Evolutionary conservation across 2,113 vertebrate genomes (phyloP).

Genomic region (Rhinogobius similis): DNA sequence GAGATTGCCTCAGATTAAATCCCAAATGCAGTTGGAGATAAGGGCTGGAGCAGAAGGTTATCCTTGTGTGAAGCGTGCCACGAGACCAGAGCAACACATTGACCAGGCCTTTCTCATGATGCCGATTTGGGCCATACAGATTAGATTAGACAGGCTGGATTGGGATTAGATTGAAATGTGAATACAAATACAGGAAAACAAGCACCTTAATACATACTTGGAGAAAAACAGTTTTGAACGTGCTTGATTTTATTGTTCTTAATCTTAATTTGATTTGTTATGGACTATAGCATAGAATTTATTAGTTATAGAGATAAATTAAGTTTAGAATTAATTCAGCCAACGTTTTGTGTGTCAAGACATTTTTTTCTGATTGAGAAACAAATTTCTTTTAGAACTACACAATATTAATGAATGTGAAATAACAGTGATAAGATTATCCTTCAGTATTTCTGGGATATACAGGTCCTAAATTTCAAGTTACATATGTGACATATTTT

Average conservation of each 20-base stretch:
- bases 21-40: slow-evolving; percentile 58
- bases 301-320: background rate
- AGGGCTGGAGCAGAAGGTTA: slow-evolving; percentile 51
- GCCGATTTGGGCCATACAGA: slow-evolving; percentile 31
- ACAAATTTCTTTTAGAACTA: too few relatives aligned
- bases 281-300: background rate
- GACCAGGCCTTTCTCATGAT: slow-evolving; percentile 36
- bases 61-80: slow-evolving; percentile 37
- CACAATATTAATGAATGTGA: too few relatives aligned
- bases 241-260: background rate
- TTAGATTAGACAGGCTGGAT: slow-evolving; percentile 11
- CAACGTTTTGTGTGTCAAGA: background rate
- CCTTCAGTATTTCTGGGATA: background rate
- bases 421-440: background rate
- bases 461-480: background rate
- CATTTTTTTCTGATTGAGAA: too few relatives aligned
- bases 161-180: slow-evolving; percentile 15
- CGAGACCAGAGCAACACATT: slow-evolving; percentile 38
- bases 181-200: slow-evolving; percentile 5
- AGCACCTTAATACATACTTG: background rate
- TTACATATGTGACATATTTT: background rate
- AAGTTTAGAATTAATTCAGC: background rate
- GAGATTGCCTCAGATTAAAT: slow-evolving; percentile 64
- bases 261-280: background rate
- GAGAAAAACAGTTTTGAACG: background rate